phyloP scores from a whole-genome alignment of 2,888 invertebrate species.

The Seira ritae region DNA sequence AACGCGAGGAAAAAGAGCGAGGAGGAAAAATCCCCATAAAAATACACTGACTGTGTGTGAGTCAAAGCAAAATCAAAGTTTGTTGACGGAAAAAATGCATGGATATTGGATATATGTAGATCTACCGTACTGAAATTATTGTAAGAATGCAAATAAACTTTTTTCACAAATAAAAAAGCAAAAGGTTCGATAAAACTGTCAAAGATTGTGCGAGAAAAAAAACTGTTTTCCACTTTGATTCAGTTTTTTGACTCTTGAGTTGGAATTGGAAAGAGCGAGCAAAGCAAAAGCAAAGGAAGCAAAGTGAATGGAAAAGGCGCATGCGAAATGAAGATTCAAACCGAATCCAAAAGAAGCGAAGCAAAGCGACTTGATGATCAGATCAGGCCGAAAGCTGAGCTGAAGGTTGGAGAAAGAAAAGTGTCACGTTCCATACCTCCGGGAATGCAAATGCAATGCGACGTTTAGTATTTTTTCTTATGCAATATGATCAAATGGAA shows the following conservation, averaged over 20 bases:
- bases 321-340: too few species aligned
- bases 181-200: conserved; percentile 56
- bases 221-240: background rate
- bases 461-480: too few species aligned
- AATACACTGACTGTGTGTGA: background rate
- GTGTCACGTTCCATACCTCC: conserved; percentile 53
- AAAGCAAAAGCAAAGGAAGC: background rate
- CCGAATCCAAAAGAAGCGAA: too few species aligned
- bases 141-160: conserved; percentile 35
- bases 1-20: conserved; percentile 10
- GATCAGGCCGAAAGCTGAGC: too few species aligned
- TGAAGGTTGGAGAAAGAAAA: conserved; percentile 44
- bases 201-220: conserved; percentile 22
- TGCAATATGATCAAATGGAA: too few species aligned
- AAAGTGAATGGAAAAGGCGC: too few species aligned
- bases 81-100: background rate
- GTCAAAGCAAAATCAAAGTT: conserved; percentile 13
- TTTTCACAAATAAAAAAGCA: conserved; percentile 15
- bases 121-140: conserved; percentile 21
- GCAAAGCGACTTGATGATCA: too few species aligned
- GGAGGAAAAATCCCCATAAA: conserved; percentile 10
- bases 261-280: background rate
- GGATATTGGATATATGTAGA: background rate
- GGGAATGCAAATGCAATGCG: too few species aligned
- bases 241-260: background rate